Base-by-base conservation (phyloP, 2,888 invertebrate species). In the Synanthedon vespiformis region DNA sequence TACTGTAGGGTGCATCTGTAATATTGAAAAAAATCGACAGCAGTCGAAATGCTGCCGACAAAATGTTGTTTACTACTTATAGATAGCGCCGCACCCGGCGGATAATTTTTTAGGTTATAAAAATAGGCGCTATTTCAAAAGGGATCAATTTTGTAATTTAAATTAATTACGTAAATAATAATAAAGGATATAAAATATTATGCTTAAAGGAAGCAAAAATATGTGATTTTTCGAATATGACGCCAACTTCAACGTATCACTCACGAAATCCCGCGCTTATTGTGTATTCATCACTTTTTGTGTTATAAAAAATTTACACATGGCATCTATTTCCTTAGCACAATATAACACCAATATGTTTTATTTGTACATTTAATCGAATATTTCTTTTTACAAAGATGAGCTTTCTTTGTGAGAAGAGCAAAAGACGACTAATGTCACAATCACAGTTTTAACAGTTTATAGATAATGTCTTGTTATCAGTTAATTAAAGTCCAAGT, bases 251-350 rank as follows among this genome's bases (percentile, higher is more conserved):
- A 58, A 61, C 52, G 61, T 68, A 65, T 74, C 70, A 70, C 66
- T 70, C 22, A 22, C 63, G 73, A 34, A 69, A 74, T 83, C 85
- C 85, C 85, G 85, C 85, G 85, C 85, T 82, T 78, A 80, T 77
- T 79, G 64, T 34, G 34, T 34, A 34, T 34, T 10, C 6, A 10
- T 10, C n/a, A n/a, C n/a, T n/a, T n/a, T 34, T 8, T 34, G 8
- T 34, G 10, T 34, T 34, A 10, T 34, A 34, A 34, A 22, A 34
- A 34, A 34, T 34, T 34, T 10, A 34, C 3, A 10, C 10, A 34
- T 10, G 34, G 34, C 34, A 34, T 10, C 34, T 34, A 34, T 34
- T 34, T 10, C 34, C 34, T 34, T 8, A 34, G 10, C 34, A 34
- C 6, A 10, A 34, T 34, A 34, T 10, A 34, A 8, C 34, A 34